Evolutionary conservation across 1,140 invertebrate genomes (phyloP).

Genomic region (Piezodorus guildinii): DNA sequence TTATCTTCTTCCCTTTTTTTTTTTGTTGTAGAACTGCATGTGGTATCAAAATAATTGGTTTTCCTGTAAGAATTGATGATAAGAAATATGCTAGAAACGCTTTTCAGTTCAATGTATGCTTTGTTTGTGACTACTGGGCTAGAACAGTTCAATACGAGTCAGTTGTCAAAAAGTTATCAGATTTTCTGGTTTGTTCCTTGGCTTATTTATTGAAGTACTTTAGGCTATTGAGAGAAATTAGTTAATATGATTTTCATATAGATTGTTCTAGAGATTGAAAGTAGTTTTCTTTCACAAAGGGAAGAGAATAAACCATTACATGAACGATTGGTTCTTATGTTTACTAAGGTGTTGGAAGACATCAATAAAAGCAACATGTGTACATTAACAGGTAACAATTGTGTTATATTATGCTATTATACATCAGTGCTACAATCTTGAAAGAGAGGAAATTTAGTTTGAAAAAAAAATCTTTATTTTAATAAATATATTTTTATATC

Average conservation of each 20-base stretch:
- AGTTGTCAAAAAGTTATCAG: slow-evolving; percentile 83
- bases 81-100: slow-evolving; percentile 87
- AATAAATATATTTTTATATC: too few species aligned
- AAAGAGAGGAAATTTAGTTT: too few species aligned
- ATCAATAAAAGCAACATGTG: slow-evolving; percentile 68
- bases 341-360: slow-evolving; percentile 63
- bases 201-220: slow-evolving; percentile 23
- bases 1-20: too few species aligned
- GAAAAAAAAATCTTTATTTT: too few species aligned
- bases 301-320: slow-evolving; percentile 42
- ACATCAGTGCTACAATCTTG: too few species aligned
- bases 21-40: slow-evolving; percentile 51
- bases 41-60: slow-evolving; percentile 83
- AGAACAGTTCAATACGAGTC: slow-evolving; percentile 85
- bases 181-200: slow-evolving; percentile 61
- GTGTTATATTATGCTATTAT: slow-evolving; percentile 3
- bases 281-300: slow-evolving; percentile 58
- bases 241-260: slow-evolving; percentile 31
- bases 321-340: slow-evolving; percentile 52
- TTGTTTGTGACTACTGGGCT: slow-evolving; percentile 80
- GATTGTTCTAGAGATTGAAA: slow-evolving; percentile 73
- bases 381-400: slow-evolving; percentile 53
- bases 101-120: slow-evolving; percentile 90
- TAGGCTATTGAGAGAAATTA: too few species aligned
- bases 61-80: slow-evolving; percentile 80